A percentile compares a stretch with the other conserved stretches of the same genome.
These are phyloP conservation scores for Ariopsis seemanni DNA, from an alignment of 2,113 vertebrate species.

Conservation along the genomic window DNA sequence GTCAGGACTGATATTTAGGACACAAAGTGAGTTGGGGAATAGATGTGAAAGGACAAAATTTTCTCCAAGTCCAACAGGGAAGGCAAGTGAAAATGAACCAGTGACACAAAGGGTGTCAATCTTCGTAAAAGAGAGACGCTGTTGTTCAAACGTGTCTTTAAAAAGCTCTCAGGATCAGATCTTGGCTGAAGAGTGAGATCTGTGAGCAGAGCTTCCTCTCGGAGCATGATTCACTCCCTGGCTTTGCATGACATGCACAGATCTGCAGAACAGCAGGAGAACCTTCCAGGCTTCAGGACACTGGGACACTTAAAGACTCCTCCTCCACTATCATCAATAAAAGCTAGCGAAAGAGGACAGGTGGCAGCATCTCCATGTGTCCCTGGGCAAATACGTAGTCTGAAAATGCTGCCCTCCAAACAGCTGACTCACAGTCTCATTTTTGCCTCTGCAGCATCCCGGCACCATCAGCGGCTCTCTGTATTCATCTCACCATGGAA, in stretches of 20 bases:
- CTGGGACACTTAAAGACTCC: slow-evolving; percentile 14
- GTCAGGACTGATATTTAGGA: not conserved
- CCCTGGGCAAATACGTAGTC: slow-evolving; percentile 12
- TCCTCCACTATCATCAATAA: slow-evolving; percentile 27
- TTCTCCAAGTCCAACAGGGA: not conserved
- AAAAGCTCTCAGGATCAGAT: not conserved
- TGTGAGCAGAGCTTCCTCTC: slow-evolving; percentile 28
- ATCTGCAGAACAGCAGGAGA: slow-evolving; percentile 34
- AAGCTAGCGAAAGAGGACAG: slow-evolving; percentile 17
- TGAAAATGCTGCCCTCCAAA: slow-evolving; percentile 25
- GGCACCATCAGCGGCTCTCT: not conserved
- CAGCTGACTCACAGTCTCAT: slow-evolving; percentile 36
- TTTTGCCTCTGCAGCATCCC: slow-evolving; percentile 6
- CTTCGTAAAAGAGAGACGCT: not conserved
- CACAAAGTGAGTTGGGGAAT: not conserved
- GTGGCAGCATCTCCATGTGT: slow-evolving; percentile 13
- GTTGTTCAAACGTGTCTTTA: slow-evolving; percentile 4
- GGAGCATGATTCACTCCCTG: slow-evolving; percentile 39
- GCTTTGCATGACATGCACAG: slow-evolving; percentile 40
- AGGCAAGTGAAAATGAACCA: not conserved
- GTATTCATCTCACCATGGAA: slow-evolving; percentile 4
- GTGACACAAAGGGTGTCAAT: not conserved
- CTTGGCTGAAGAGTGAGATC: not conserved
- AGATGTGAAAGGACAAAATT: not conserved
- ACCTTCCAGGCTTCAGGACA: slow-evolving; percentile 36